Conservation (phyloP, 23 tunicate species). For the Phallusia fumigata region DNA sequence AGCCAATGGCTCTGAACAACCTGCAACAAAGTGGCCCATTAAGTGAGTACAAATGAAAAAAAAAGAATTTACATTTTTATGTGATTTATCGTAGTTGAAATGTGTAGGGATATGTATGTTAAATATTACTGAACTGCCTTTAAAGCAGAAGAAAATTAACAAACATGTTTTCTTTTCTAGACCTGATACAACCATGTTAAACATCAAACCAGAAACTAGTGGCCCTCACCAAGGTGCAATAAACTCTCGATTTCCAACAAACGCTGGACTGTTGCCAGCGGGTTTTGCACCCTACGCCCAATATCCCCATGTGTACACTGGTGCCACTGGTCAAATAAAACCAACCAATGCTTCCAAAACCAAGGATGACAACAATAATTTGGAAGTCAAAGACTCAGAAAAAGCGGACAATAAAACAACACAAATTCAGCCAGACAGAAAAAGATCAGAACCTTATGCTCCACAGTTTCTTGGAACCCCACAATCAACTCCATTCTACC, state of each 20-base stretch:
- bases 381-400: neutral
- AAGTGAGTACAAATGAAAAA: neutral
- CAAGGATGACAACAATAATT: neutral
- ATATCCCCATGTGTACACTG: neutral
- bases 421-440: neutral
- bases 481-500: neutral
- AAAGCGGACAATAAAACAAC: neutral
- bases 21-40: neutral
- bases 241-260: too few relatives aligned
- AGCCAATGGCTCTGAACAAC: neutral
- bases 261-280: neutral
- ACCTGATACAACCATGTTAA: too few relatives aligned
- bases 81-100: too few relatives aligned
- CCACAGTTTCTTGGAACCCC: neutral
- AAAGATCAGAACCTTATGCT: neutral
- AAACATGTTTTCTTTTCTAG: too few relatives aligned
- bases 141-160: too few relatives aligned
- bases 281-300: conserved; percentile 3
- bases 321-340: neutral
- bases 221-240: too few relatives aligned
- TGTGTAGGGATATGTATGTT: too few relatives aligned
- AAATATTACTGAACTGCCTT: too few relatives aligned
- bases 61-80: too few relatives aligned
- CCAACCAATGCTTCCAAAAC: neutral
- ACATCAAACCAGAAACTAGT: too few relatives aligned